Evolutionary conservation across 2,888 invertebrate species (phyloP), one percentile per base, ranked within the genome.

Genomic region (Gortyna flavago): DNA sequence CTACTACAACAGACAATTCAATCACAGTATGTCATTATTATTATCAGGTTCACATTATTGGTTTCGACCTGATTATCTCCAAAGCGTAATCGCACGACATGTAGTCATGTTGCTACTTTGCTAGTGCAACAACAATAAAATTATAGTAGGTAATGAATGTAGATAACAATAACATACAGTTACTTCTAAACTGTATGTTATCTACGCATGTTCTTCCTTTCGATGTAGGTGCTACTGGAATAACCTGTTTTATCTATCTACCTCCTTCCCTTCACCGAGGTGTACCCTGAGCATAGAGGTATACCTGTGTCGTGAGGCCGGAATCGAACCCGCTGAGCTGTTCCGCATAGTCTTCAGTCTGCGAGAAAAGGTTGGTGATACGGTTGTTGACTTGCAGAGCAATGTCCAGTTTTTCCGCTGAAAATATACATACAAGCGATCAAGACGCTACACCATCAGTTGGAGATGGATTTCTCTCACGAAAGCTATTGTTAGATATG

Each of bases 281-380:
- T 29, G 44, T 11, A 4, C 25, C 18, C 61, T 18, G n/a, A 35
- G 11, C 13, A 68, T n/a, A n/a, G n/a, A n/a, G n/a, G n/a, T n/a
- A n/a, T 76, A 96, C 96, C 93, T 95, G 95, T 0, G 93, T 93
- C 1, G 89, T 77, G 8, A 95, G 89, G 0, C 95, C 95, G 0
- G 92, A 87, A 48, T 95, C 95, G 79, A 95, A 94, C 0, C 95
- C 95, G 41, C 79, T 88, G 8, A 95, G 89, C 87, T 95, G 95
- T 5, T 92, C 91, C 0, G 93, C 86, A 85, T 96, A 95, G 84
- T 95, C 95, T 0, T 75, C 29, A 7, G 94, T 92, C 80, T 94
- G 75, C 1, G 90, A 78, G 62, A 90, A 84, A 25, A 96, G 84
- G 0, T 69, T 78, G 3, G 84, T 83, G 48, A 96, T 90, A 0